phyloP scores from a whole-genome alignment of 2,888 invertebrate genomes.

The Mesorhabditis spiculigera region DNA sequence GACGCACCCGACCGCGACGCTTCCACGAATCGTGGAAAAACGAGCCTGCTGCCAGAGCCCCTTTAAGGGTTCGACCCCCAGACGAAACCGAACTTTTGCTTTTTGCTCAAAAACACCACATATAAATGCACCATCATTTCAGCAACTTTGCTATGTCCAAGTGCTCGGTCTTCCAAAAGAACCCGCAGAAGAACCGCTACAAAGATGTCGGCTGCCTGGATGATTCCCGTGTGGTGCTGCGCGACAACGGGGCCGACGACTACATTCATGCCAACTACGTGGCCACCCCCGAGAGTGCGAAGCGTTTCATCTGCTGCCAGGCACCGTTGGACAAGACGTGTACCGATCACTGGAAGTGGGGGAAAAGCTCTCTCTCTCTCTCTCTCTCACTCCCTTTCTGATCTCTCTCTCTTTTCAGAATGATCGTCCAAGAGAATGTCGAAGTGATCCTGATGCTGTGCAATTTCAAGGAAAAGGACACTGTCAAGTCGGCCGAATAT shows the following conservation, averaged over 20 bases:
- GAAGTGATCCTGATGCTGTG: slow-evolving; percentile 24
- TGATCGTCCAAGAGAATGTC: slow-evolving; percentile 26
- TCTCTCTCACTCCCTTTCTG: too few species aligned
- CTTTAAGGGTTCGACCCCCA: too few species aligned
- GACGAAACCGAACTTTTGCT: too few species aligned
- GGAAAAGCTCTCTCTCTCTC: too few species aligned
- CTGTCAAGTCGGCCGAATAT: neutral
- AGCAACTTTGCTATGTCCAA: too few species aligned
- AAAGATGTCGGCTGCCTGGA: slow-evolving; percentile 36
- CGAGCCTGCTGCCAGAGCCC: too few species aligned
- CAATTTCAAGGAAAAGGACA: slow-evolving; percentile 26
- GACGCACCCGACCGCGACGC: too few species aligned
- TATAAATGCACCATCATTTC: too few species aligned
- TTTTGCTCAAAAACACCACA: too few species aligned
- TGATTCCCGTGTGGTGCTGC: slow-evolving; percentile 25
- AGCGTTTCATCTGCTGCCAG: slow-evolving; percentile 32
- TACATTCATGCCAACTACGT: slow-evolving; percentile 40
- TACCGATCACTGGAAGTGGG: slow-evolving; percentile 27
- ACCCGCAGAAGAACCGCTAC: slow-evolving; percentile 14
- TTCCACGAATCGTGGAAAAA: too few species aligned
- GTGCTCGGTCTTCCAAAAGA: too few species aligned
- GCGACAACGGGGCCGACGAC: slow-evolving; percentile 21
- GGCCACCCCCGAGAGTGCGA: slow-evolving; percentile 19
- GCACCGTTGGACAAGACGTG: slow-evolving; percentile 35
- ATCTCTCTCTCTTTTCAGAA: slow-evolving; percentile 7